Evolutionary conservation across 2,888 invertebrate genomes (phyloP).

Genomic region (Heliconius hortense): DNA sequence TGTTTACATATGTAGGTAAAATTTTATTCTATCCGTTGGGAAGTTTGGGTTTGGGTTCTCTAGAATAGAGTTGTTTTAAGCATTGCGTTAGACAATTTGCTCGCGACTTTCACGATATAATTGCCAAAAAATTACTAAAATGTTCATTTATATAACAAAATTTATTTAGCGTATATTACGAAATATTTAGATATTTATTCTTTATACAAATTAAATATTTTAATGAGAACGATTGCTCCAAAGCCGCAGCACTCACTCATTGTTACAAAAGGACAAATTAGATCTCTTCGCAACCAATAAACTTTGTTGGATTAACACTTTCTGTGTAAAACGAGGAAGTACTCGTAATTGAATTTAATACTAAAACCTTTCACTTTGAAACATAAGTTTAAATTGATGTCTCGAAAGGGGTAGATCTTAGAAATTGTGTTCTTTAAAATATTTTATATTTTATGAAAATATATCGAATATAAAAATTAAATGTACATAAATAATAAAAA

Average conservation of each 20-base stretch:
- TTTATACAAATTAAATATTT: constrained; percentile 14
- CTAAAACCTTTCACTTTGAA: constrained; percentile 32
- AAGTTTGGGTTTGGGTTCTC: not conserved
- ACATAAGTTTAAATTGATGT: constrained; percentile 34
- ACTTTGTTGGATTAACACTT: constrained; percentile 36
- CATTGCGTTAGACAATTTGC: not conserved
- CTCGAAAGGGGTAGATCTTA: constrained; percentile 19
- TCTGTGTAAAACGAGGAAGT: constrained; percentile 32
- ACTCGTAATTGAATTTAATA: constrained; percentile 35
- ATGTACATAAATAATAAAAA: not conserved
- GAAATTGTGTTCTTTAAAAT: not conserved
- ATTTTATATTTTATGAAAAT: not conserved
- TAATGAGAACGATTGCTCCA: constrained; percentile 18
- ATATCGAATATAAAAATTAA: too few species aligned
- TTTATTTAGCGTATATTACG: not conserved
- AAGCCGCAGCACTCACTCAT: constrained; percentile 25
- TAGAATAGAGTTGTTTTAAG: not conserved
- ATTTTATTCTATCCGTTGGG: not conserved
- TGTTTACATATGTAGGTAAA: not conserved
- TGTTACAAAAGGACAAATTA: constrained; percentile 35
- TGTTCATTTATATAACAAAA: too few species aligned
- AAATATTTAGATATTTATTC: not conserved
- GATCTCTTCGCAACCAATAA: constrained; percentile 35
- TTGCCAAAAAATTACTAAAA: not conserved
- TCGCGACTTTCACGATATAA: not conserved